Percentiles rank a stretch among this genome's conserved stretches.
These are phyloP conservation scores for Microctenopoma steveboyesi DNA, from an alignment of 2,797 vertebrate species.

Conservation along the genomic window DNA sequence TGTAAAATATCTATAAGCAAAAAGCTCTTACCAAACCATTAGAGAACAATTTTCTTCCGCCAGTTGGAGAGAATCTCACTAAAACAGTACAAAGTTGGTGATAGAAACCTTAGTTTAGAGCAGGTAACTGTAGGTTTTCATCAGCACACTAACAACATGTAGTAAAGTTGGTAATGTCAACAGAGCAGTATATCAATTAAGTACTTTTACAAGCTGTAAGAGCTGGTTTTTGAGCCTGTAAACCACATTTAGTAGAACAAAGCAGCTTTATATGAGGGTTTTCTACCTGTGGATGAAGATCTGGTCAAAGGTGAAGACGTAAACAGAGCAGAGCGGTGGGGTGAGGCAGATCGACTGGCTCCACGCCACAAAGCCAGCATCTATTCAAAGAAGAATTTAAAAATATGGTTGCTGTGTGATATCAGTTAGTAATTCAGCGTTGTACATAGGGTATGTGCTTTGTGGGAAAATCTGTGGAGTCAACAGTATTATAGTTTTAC, in stretches of 20 bases:
- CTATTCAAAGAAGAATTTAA: conserved; percentile 14
- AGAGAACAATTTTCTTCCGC: conserved; percentile 9
- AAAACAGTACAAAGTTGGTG: conserved; percentile 8
- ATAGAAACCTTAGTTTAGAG: neutral
- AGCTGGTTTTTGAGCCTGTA: neutral
- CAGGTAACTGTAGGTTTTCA: neutral
- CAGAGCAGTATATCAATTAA: conserved; percentile 26
- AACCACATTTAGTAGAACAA: conserved; percentile 1
- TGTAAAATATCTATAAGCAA: neutral
- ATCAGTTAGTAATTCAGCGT: too few relatives aligned
- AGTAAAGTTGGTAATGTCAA: neutral
- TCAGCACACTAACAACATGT: neutral
- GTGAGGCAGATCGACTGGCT: conserved; percentile 14
- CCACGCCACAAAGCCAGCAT: conserved; percentile 33
- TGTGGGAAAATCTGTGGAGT: too few relatives aligned
- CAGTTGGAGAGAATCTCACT: conserved; percentile 47
- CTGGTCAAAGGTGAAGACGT: conserved; percentile 37
- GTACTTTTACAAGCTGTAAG: neutral
- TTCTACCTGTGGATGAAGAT: conserved; percentile 45
- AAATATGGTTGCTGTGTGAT: too few relatives aligned
- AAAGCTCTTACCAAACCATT: conserved; percentile 35
- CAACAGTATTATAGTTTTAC: too few relatives aligned
- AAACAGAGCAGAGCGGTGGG: conserved; percentile 15
- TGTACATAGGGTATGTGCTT: too few relatives aligned
- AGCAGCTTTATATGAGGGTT: neutral